phyloP scores from a whole-genome alignment of 2,888 invertebrate species.

The Orchestes rusci region DNA sequence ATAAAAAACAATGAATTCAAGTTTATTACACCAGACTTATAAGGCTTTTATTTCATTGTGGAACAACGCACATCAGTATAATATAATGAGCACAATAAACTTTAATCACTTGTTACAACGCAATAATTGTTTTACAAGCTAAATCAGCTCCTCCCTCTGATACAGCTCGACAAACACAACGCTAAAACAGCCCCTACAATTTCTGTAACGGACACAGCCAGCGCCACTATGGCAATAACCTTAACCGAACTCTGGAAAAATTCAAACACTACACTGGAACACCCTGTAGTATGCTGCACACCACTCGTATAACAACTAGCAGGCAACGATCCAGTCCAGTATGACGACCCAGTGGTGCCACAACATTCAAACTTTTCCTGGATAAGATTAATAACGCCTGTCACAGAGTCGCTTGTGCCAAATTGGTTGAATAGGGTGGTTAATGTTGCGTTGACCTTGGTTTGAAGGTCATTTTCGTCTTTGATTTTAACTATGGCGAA shows the following conservation, averaged over 20 bases:
- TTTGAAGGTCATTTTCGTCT: slow-evolving; percentile 9
- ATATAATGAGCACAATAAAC: too few relatives aligned
- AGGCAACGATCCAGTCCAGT: slow-evolving; percentile 1
- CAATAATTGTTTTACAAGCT: too few relatives aligned
- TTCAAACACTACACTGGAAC: slow-evolving; percentile 1
- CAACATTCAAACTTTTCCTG: slow-evolving; percentile 11
- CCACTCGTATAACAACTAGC: slow-evolving; percentile 4
- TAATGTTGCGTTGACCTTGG: background rate
- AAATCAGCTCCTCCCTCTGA: too few relatives aligned
- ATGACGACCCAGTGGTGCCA: background rate
- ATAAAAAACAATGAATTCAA: too few relatives aligned
- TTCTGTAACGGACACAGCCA: slow-evolving; percentile 8
- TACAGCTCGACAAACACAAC: slow-evolving; percentile 8
- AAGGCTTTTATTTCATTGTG: too few relatives aligned
- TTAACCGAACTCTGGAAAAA: slow-evolving; percentile 4
- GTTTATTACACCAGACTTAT: too few relatives aligned
- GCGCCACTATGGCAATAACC: slow-evolving; percentile 7
- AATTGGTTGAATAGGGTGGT: slow-evolving; percentile 1
- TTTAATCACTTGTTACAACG: too few relatives aligned
- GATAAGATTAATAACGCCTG: slow-evolving; percentile 5
- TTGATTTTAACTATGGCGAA: slow-evolving; percentile 16
- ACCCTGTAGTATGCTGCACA: background rate
- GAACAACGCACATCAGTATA: too few relatives aligned
- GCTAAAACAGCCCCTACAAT: slow-evolving; percentile 11
- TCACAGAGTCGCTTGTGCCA: background rate